phyloP scores from a whole-genome alignment of 2,888 invertebrate species.

The Drosophila birchii region DNA sequence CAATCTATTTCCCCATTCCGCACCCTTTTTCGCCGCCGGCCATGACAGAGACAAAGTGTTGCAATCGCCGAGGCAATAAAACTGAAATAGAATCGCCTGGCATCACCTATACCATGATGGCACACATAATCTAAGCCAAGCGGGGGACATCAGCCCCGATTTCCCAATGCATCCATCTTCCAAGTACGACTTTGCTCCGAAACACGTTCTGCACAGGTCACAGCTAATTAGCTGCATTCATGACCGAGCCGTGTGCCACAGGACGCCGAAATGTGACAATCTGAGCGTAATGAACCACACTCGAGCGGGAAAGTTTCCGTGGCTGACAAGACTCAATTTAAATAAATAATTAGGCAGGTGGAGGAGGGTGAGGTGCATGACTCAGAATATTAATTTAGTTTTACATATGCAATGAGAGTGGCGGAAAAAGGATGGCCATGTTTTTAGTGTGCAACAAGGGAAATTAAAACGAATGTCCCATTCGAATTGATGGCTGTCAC shows the following conservation, averaged over 20 bases:
- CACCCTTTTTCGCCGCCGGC: not conserved
- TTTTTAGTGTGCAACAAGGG: constrained; percentile 62
- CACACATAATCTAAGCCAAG: constrained; percentile 40
- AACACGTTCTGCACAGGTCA: not conserved
- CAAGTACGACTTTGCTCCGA: not conserved
- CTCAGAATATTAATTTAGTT: constrained; percentile 48
- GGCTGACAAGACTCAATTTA: constrained; percentile 50
- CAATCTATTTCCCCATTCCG: not conserved
- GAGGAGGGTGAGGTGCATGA: constrained; percentile 24
- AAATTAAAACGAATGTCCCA: constrained; percentile 54
- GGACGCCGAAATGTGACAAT: constrained; percentile 18
- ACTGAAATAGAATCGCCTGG: constrained; percentile 46
- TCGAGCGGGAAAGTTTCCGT: constrained; percentile 22
- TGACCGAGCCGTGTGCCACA: not conserved
- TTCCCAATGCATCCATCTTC: constrained; percentile 17
- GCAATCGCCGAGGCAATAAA: constrained; percentile 51
- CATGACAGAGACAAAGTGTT: constrained; percentile 48
- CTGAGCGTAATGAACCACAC: constrained; percentile 34
- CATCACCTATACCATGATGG: constrained; percentile 41
- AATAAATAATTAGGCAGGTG: constrained; percentile 58
- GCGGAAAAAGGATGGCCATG: constrained; percentile 24
- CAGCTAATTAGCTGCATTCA: constrained; percentile 64
- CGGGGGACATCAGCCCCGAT: constrained; percentile 16
- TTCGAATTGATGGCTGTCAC: constrained; percentile 23
- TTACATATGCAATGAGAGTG: constrained; percentile 57